Percentiles rank a stretch among this genome's conserved stretches.
phyloP scores from a whole-genome alignment of 2,113 vertebrate genomes.

The Lophotis ruficrista region DNA sequence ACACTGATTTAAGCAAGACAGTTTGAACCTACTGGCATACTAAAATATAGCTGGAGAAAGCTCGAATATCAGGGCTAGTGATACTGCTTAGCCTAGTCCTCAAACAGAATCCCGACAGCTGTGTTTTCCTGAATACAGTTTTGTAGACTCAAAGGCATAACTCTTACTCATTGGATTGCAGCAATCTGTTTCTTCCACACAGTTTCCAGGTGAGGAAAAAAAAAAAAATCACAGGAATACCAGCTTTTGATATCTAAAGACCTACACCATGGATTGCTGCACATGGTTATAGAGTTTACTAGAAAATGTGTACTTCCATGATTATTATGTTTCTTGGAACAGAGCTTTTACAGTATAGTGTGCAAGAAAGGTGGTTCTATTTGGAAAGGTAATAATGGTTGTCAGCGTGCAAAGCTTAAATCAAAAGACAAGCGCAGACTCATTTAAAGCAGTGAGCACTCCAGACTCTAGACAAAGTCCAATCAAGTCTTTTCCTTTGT shows the following conservation, averaged over 20 bases:
- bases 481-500: neutral
- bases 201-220: neutral
- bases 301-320: neutral
- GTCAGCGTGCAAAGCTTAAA: neutral
- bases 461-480: neutral
- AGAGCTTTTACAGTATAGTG: neutral
- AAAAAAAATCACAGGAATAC: neutral
- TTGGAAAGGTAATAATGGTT: neutral
- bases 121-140: neutral
- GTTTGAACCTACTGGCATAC: neutral
- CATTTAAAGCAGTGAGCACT: neutral
- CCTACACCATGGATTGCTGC: neutral
- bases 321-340: neutral
- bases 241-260: neutral
- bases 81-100: neutral
- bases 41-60: neutral
- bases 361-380: neutral
- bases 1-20: neutral
- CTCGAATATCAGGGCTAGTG: neutral
- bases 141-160: neutral
- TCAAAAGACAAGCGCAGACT: neutral
- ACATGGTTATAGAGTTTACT: neutral
- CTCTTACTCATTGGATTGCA: neutral
- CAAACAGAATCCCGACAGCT: neutral
- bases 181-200: neutral